Base-by-base conservation (phyloP, 2,797 vertebrate genomes). In the Carcharodon carcharias region DNA sequence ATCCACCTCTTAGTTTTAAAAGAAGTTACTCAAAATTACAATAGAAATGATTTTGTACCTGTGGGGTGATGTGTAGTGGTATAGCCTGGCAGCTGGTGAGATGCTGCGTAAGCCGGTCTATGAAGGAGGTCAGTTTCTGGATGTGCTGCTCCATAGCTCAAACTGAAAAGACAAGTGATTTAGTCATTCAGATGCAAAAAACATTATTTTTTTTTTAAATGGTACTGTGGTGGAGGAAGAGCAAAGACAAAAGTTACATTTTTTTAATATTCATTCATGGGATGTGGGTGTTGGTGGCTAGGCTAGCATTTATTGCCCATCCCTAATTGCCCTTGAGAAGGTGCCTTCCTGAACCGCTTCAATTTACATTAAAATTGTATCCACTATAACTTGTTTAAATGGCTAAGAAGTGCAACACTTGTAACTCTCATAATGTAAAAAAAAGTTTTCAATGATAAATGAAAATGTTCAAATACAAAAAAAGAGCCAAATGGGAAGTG, bases 111-210 rank as follows among this genome's bases (percentile, higher is more conserved):
- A 96, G 98, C 98, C 97, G 99, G 99, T 97, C 99, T 98, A 97
- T 99, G 99, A 97, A 99, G 98, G 97, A 99, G 98, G 97, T 99
- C 99, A 95, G 98, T 97, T 97, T 99, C 99, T 97, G 99, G 98
- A 96, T 98, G 98, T 96, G 98, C 98, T 97, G 98, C 98, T 98
- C 98, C 99, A 99, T 99, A 99, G 98, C 98, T 99, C 98, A 99
- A 98, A 97, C 98, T 99, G 97, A 96, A 97, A 96, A 96, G 94
- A 28, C 12, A 73, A 95, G 0, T 56, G 45, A 73, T 31, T 93
- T 54, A 56, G 50, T 95, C 14, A 95, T 31, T 56, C 12, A 18
- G 40, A 73, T 45, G 35, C 35, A 40, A 50, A 3, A 50, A 50
- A 12, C 2, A 8, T 3, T 35, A 7, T 40, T 65, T 23, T 93